These are phyloP conservation scores for Rutilus rutilus DNA, from an alignment of 2,113 vertebrate species.

Conservation along the genomic window DNA sequence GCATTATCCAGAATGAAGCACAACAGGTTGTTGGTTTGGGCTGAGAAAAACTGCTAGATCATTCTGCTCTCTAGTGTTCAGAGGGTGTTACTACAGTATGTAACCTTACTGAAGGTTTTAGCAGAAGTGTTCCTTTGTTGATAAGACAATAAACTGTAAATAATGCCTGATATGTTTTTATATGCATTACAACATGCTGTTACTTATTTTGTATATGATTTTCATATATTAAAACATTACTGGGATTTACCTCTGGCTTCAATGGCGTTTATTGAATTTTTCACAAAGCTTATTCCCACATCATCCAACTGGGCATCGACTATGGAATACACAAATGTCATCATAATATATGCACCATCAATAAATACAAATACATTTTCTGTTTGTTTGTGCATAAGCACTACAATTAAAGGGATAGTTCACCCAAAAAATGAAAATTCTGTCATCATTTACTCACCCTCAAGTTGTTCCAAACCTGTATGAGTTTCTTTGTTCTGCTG, in stretches of 20 bases:
- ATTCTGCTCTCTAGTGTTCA: slow-evolving; percentile 68
- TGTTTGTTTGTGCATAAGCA: background rate
- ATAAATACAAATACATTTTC: background rate
- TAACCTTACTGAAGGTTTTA: background rate
- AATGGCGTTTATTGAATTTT: slow-evolving; percentile 90
- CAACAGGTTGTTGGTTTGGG: slow-evolving; percentile 8
- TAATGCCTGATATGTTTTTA: background rate
- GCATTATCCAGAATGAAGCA: background rate
- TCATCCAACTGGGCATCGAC: slow-evolving; percentile 91
- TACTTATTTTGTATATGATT: background rate
- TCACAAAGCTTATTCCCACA: slow-evolving; percentile 86
- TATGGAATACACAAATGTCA: slow-evolving; percentile 55
- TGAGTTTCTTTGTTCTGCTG: no score
- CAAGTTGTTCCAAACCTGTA: no score
- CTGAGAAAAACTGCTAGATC: background rate
- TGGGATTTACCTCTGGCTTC: slow-evolving; percentile 87
- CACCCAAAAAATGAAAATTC: no score
- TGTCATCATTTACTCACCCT: no score
- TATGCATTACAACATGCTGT: background rate
- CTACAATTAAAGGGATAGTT: no score
- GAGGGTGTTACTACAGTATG: background rate
- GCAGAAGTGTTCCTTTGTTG: background rate
- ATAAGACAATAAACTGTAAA: background rate
- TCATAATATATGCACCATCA: background rate
- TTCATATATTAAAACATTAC: background rate